Evolutionary conservation across 2,888 invertebrate species (phyloP), one percentile per base, ranked within the genome.

Genomic region (Thymelicus lineola): DNA sequence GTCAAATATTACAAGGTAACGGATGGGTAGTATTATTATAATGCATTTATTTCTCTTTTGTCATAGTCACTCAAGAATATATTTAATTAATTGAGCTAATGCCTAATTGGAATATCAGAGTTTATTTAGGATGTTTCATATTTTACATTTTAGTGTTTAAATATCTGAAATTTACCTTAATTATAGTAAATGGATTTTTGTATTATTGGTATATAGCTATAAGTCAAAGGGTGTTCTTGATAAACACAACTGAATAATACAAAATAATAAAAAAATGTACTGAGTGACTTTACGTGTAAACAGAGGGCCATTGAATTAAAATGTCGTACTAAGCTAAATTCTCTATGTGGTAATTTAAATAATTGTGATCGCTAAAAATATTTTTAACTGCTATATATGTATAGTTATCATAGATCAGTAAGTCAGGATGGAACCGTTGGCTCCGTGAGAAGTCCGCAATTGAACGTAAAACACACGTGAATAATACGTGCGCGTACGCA

Each of bases 81-180:
- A 90, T 89, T 90, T 88, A 90, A 90, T 89, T 91, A 90, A 91
- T 90, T 90, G 92, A 90, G 89, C 92, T 92, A 92, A 93, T 87
- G 93, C 92, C 93, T 93, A 93, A 91, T 92, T 93, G 92, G 92
- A 91, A 93, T 93, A 93, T 93, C 93, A 93, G 93, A 93, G 92
- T 93, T 93, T 93, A 93, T 93, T 93, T 93, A 93, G 92, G 92
- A 93, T 88, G 92, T 92, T 89, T 93, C 90, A 92, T 93, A 93
- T 92, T 93, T 92, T 93, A 93, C 93, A 93, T 93, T 92, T 91
- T 93, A 93, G 93, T 90, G 89, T 90, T 92, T 92, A 93, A 93
- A 91, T 92, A 92, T 91, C 92, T 92, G 93, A 93, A 93, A 93
- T 93, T 93, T 93, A 93, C 92, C 93, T 91, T 93, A 92, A 93